Base-by-base conservation (phyloP, 1,140 invertebrate genomes). In the Apocrypta bakeri region DNA sequence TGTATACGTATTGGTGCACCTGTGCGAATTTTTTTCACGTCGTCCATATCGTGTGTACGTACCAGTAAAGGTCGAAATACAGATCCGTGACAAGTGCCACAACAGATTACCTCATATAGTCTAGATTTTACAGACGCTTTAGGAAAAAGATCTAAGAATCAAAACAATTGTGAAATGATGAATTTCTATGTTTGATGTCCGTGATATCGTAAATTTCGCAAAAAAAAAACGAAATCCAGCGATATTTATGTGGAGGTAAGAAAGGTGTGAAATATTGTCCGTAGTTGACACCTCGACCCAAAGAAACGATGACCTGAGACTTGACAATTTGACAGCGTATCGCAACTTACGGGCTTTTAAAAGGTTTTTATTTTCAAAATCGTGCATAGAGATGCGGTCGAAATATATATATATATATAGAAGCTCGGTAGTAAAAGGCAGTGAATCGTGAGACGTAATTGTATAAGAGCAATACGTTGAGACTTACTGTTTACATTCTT, bases 401-500 rank as follows among this genome's bases (percentile, higher is more conserved):
- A 9, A 2, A 9, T 17, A 4, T 17, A 4, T 21, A 4, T 3
- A 0, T n/a, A n/a, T n/a, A n/a, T n/a, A n/a, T n/a, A n/a, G n/a
- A 0, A 33, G 48, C 24, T 79, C 25, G 69, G 77, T 79, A 79
- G 77, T 79, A 79, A n/a, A 24, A 79, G 63, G 27, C 27, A 48
- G 61, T 24, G 40, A 79, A 69, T 79, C 64, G 40, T 17, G 77
- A 79, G 66, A 31, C 77, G 29, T 56, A 6, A 48, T 79, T 64
- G n/a, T 7, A 27, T 66, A 25, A 66, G 14, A n/a, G 2, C 21
- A 56, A 21, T n/a, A 21, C 48, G 17, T 2, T 56, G 21, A n/a
- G 42, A 21, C 2, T 17, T 48, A 17, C 2, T 48, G 12, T 48
- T 48, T 48, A 48, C n/a, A n/a, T n/a, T n/a, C n/a, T 48, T 48